Base-by-base conservation (phyloP, 2,797 vertebrate species). In the Sebastes diploproa region DNA sequence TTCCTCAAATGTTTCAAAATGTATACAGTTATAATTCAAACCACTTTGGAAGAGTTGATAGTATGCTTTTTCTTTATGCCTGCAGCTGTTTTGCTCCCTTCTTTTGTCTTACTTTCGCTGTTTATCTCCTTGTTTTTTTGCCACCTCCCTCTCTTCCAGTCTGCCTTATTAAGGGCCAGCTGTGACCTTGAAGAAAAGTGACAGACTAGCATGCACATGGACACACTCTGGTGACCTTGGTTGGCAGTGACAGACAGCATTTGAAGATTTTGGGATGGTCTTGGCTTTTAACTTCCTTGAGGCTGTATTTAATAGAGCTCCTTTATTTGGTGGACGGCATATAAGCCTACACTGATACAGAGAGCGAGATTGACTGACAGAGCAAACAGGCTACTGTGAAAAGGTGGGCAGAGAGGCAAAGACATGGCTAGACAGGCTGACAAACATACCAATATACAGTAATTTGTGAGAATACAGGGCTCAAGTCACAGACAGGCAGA, bases 201-300 rank as follows among this genome's bases (percentile, higher is more conserved):
- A 72, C 34, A 58, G 36, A 70, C 46, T 10, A 55, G 58, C 58
- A 56, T 67, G 60, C 29, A 11, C 30, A 32, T 70, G 30, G 34
- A 55, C 32, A 72, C 56, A 73, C 59, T 54, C 78, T 66, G 29
- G 52, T 91, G 84, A 92, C 91, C 90, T 94, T 93, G 81, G 72
- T 75, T 79, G 68, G 25, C 56, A 79, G 80, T 75, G 79, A 85
- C 69, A 58, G 70, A 62, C 54, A 79, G 61, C 80, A 78, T 87
- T 82, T 88, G 83, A 90, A 89, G 92, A 92, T 94, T 91, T 90
- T 87, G 77, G 80, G 79, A 83, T 88, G 83, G 86, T 74, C 56
- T 72, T 32, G 59, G 30, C 27, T 80, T 88, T 86, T 87, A 73
- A 75, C 80, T 79, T 78, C 58, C 77, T 74, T 42, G 30, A 52